Percentiles rank a stretch among this genome's conserved stretches.
phyloP scores from a whole-genome alignment of 2,888 invertebrate species.

The Aphodius granarius region DNA sequence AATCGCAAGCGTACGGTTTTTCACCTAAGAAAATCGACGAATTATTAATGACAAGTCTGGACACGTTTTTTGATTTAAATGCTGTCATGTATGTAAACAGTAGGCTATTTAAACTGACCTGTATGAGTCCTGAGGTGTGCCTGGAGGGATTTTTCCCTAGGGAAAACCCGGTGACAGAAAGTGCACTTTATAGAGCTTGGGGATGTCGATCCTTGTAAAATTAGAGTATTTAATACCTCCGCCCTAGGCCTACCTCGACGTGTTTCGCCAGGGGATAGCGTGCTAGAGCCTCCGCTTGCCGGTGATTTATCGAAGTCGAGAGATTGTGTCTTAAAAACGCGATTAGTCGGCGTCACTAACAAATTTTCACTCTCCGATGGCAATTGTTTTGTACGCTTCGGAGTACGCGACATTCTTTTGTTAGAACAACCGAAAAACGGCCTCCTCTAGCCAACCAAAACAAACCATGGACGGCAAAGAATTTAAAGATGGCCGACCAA shows the following conservation, averaged over 20 bases:
- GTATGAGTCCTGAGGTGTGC: slow-evolving; percentile 69
- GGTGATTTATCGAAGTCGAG: slow-evolving; percentile 33
- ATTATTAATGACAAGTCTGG: background rate
- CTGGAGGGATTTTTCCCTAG: slow-evolving; percentile 74
- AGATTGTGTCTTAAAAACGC: slow-evolving; percentile 28
- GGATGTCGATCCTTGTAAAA: slow-evolving; percentile 69
- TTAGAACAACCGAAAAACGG: slow-evolving; percentile 28
- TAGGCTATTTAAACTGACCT: slow-evolving; percentile 49
- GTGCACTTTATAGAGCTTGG: slow-evolving; percentile 71
- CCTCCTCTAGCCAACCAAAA: slow-evolving; percentile 31
- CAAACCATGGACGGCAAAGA: slow-evolving; percentile 33
- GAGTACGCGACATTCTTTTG: slow-evolving; percentile 35
- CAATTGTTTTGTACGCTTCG: slow-evolving; percentile 33
- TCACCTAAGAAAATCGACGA: slow-evolving; percentile 58
- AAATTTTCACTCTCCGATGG: slow-evolving; percentile 27
- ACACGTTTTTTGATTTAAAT: background rate
- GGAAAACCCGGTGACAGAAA: slow-evolving; percentile 72
- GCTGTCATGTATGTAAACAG: slow-evolving; percentile 10
- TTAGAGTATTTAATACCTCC: slow-evolving; percentile 67
- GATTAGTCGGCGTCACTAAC: slow-evolving; percentile 31
- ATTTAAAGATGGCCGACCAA: slow-evolving; percentile 35
- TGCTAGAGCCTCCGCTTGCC: slow-evolving; percentile 34
- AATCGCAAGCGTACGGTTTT: slow-evolving; percentile 73
- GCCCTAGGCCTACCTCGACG: slow-evolving; percentile 71
- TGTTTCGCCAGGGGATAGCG: slow-evolving; percentile 49